phyloP scores from a whole-genome alignment of 53 echinoderm and acorn worm species.

The Patiria pectinifera region DNA sequence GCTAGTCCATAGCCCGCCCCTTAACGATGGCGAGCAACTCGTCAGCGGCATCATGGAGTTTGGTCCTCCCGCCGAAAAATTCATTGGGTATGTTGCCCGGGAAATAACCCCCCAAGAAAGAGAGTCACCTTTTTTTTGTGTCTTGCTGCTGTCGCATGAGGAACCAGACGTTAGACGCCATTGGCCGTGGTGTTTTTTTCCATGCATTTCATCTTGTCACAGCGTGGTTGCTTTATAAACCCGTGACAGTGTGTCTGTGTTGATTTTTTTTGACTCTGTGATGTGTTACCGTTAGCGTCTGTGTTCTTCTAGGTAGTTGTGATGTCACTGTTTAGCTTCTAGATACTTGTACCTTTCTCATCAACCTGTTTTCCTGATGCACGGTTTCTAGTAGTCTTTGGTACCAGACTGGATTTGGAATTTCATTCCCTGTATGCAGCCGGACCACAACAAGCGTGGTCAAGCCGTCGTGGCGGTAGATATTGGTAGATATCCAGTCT shows the following conservation, averaged over 20 bases:
- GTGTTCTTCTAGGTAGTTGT: background rate
- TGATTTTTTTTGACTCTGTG: background rate
- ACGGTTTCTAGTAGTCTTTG: background rate
- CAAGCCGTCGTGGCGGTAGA: too few relatives aligned
- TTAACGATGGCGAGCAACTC: slow-evolving; percentile 95
- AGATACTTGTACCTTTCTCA: background rate
- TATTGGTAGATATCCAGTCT: too few relatives aligned
- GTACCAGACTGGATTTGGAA: too few relatives aligned
- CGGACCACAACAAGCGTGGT: too few relatives aligned
- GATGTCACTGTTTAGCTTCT: background rate
- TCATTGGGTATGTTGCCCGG: slow-evolving; percentile 91
- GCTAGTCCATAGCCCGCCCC: slow-evolving; percentile 90
- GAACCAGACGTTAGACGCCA: background rate
- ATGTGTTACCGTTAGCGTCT: background rate
- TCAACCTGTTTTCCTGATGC: background rate
- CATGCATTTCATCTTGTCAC: slow-evolving; percentile 6
- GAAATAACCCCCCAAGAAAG: background rate
- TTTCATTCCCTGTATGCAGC: too few relatives aligned
- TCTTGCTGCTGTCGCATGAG: slow-evolving; percentile 46
- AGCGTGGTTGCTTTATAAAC: background rate
- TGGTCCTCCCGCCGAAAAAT: slow-evolving; percentile 94
- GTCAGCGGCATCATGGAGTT: slow-evolving; percentile 97
- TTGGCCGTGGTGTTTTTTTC: background rate
- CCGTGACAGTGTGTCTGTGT: background rate
- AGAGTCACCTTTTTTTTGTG: background rate